A percentile compares a stretch with the other conserved stretches of the same genome.
Evolutionary conservation across 1,140 invertebrate genomes (phyloP).

Genomic region (Drosophila azteca): DNA sequence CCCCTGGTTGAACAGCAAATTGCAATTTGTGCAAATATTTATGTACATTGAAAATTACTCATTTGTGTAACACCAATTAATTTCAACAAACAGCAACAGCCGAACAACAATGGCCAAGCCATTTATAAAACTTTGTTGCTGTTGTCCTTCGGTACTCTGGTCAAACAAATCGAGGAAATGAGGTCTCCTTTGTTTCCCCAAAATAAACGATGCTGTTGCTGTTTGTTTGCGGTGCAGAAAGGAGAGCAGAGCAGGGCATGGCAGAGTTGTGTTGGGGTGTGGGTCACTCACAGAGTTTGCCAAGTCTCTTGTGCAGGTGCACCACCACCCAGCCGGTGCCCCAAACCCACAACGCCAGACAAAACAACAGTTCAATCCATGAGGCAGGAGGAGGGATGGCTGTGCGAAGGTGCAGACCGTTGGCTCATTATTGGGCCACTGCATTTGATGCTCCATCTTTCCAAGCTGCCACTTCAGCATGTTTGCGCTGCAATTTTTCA

Average conservation of each 20-base stretch:
- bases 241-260: background rate
- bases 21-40: slow-evolving; percentile 83
- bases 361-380: slow-evolving; percentile 1
- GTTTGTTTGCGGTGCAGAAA: slow-evolving; percentile 39
- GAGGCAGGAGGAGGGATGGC: background rate
- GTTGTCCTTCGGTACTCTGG: slow-evolving; percentile 46
- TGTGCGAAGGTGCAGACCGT: slow-evolving; percentile 4
- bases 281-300: no score
- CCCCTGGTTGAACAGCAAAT: slow-evolving; percentile 50
- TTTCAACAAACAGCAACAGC: slow-evolving; percentile 73
- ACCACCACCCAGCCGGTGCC: background rate
- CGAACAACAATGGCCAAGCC: slow-evolving; percentile 51
- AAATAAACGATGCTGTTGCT: slow-evolving; percentile 71
- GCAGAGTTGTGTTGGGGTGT: background rate
- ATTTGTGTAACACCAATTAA: slow-evolving; percentile 83
- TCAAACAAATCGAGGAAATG: slow-evolving; percentile 78
- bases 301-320: slow-evolving; percentile 45
- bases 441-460: slow-evolving; percentile 44
- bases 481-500: slow-evolving; percentile 74
- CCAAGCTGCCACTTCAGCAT: slow-evolving; percentile 37
- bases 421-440: slow-evolving; percentile 46
- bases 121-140: slow-evolving; percentile 63
- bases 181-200: slow-evolving; percentile 75
- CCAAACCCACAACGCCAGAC: no score
- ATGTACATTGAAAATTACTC: slow-evolving; percentile 83